These are phyloP conservation scores for Martes martes DNA, from an alignment of 2,113 vertebrate genomes.

Conservation along the genomic window DNA sequence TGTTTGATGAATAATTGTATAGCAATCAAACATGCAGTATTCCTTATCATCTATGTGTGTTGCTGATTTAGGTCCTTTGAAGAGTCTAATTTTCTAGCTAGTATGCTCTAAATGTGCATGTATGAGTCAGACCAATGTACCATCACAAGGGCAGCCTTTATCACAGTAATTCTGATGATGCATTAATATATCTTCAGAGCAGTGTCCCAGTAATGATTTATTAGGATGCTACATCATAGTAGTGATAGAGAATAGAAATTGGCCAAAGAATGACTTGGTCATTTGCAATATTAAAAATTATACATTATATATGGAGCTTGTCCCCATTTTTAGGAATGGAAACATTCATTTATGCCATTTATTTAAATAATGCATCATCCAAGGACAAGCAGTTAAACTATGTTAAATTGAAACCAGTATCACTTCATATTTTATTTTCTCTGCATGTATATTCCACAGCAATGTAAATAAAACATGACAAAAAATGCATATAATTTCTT, in stretches of 20 bases:
- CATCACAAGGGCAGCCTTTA: neutral
- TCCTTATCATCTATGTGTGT: neutral
- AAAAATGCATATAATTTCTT: neutral
- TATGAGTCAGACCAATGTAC: neutral
- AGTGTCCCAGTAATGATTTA: neutral
- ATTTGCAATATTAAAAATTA: slow-evolving; percentile 12
- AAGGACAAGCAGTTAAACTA: neutral
- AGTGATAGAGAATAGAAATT: neutral
- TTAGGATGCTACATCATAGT: slow-evolving; percentile 4
- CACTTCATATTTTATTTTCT: neutral
- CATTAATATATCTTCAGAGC: slow-evolving; percentile 22
- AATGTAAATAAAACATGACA: neutral
- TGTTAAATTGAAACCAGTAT: neutral
- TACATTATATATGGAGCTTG: neutral
- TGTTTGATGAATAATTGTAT: neutral
- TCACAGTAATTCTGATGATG: neutral
- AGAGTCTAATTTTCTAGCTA: neutral
- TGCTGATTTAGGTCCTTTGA: neutral
- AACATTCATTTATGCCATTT: neutral
- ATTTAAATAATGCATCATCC: neutral
- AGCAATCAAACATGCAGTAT: neutral
- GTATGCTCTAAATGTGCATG: neutral
- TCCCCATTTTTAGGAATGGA: neutral
- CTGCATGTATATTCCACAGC: neutral
- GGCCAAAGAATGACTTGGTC: neutral